Base-by-base conservation (phyloP, 2,113 vertebrate genomes). In the Alligator sinensis region DNA sequence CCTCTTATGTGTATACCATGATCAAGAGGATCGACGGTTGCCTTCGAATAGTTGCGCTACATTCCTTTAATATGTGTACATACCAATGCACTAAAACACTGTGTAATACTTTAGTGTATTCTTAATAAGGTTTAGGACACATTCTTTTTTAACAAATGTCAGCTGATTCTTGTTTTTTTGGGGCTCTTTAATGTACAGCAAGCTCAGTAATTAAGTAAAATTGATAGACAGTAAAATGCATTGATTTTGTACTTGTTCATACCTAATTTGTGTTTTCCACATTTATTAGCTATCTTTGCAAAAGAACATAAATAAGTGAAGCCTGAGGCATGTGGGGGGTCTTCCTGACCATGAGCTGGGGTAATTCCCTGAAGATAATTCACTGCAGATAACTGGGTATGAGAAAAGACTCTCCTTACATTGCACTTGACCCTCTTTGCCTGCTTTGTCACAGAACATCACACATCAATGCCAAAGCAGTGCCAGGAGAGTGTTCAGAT, bases 401-500 rank as follows among this genome's bases (percentile, higher is more conserved):
- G 14, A 27, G 60, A 58, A 83, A 82, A 74, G 80, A 80, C 70
- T 74, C 92, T 86, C 80, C 89, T 89, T n/a, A 60, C 87, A 30
- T 38, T 22, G 87, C 84, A 81, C 93, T 86, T 92, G 93, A 92
- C 88, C 80, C 66, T 74, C 19, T 0, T 0, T 54, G 61, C 72
- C 84, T 88, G 21, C 57, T 47, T 84, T 81, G 83, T 91, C 95
- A 90, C 93, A 2, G 27, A 18, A 28, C 87, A 82, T 89, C 91
- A 83, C 1, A 16, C 22, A 4, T 74, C 85, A 34, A 80, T 70
- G 91, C 94, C 87, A 90, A 63, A 89, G 83, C 0, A 92, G 84
- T 87, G 58, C 60, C 84, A 54, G 91, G 75, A 95, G 58, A 92
- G 78, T 2, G 22, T 92, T 93, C 82, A 77, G 91, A 93, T 86